Percentiles rank a stretch among this genome's conserved stretches.
Evolutionary conservation across 1,140 invertebrate genomes (phyloP).

Genomic region (Ips nitidus): DNA sequence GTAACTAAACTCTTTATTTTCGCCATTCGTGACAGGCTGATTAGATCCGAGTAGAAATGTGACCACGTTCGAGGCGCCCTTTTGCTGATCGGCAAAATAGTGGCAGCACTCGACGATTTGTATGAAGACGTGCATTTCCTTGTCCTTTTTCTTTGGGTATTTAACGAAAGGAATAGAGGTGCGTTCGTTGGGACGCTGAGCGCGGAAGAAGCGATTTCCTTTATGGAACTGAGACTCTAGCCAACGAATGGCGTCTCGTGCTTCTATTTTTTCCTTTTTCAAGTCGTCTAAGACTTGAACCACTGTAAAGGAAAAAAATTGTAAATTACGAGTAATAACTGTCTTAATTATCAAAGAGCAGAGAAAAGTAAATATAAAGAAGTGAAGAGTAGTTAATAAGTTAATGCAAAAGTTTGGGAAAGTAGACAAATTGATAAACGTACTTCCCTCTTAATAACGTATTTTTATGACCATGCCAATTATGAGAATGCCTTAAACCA

Average conservation of each 20-base stretch:
- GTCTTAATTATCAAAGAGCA: not conserved
- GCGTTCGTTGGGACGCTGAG: slow-evolving; percentile 78
- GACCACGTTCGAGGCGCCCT: slow-evolving; percentile 58
- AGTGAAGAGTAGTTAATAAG: not conserved
- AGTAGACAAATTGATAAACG: too few relatives aligned
- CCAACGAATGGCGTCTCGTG: slow-evolving; percentile 89
- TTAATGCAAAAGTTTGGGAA: not conserved
- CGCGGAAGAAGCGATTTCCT: slow-evolving; percentile 79
- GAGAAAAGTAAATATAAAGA: not conserved
- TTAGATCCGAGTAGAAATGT: slow-evolving; percentile 60
- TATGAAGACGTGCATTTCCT: slow-evolving; percentile 67
- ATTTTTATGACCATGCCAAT: too few relatives aligned
- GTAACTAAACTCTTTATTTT: slow-evolving; percentile 50
- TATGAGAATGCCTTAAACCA: too few relatives aligned
- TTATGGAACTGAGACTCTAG: slow-evolving; percentile 81
- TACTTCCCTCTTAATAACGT: too few relatives aligned
- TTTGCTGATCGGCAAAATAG: slow-evolving; percentile 65
- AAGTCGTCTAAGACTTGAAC: slow-evolving; percentile 82
- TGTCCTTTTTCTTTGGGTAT: slow-evolving; percentile 68
- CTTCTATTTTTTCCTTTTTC: slow-evolving; percentile 75
- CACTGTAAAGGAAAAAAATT: slow-evolving; percentile 61
- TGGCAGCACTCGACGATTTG: slow-evolving; percentile 73
- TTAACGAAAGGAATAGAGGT: slow-evolving; percentile 74
- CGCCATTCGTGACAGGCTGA: slow-evolving; percentile 44
- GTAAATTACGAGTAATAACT: not conserved